A percentile compares a stretch with the other conserved stretches of the same genome.
phyloP scores from a whole-genome alignment of 2,113 vertebrate genomes.

The Aldabrachelys gigantea region DNA sequence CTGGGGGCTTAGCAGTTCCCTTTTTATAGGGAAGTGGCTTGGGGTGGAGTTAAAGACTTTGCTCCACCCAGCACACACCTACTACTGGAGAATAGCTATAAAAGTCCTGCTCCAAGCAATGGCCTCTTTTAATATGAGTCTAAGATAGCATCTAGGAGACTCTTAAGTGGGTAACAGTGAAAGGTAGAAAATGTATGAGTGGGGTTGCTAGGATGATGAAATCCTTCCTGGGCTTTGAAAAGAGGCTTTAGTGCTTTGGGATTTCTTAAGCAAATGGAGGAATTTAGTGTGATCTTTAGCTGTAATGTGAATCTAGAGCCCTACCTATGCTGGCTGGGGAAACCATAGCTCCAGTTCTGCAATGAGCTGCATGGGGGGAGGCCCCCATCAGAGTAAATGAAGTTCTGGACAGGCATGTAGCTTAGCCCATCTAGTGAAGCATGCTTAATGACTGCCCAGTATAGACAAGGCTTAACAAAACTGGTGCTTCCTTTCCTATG shows the following conservation, averaged over 20 bases:
- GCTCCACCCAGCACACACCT: not conserved
- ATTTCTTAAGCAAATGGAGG: not conserved
- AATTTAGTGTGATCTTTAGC: not conserved
- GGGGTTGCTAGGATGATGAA: not conserved
- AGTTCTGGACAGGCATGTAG: not conserved
- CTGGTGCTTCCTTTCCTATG: not conserved
- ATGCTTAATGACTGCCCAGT: not conserved
- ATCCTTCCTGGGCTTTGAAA: not conserved
- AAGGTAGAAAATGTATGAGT: not conserved
- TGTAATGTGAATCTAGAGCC: not conserved
- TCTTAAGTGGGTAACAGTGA: not conserved
- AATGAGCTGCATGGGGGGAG: not conserved
- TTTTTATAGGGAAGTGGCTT: not conserved
- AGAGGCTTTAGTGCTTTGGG: not conserved
- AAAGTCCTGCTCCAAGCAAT: not conserved
- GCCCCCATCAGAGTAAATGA: no score
- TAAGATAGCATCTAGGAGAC: no score
- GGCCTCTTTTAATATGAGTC: not conserved
- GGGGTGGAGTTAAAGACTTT: not conserved
- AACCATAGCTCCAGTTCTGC: not conserved
- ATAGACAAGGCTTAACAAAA: not conserved
- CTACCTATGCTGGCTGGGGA: no score
- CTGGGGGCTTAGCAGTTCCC: no score
- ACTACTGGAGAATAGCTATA: not conserved
- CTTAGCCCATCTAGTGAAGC: not conserved